Conservation (phyloP, 2,888 invertebrate genomes). For the Isoperla grammatica region DNA sequence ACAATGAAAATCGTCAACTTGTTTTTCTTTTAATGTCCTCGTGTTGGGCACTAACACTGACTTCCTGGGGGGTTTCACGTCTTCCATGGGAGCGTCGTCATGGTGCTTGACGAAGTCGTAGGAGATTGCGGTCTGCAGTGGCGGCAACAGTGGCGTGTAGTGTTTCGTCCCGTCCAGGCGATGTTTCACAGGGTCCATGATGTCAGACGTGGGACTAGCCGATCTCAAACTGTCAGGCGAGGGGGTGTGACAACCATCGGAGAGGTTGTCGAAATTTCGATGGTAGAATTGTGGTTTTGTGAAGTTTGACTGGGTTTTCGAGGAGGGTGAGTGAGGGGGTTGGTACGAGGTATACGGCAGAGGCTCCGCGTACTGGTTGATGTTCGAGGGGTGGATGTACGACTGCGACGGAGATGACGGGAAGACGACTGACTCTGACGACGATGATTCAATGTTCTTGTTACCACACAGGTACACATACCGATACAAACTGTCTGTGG, state of each 20-base stretch:
- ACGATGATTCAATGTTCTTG: slow-evolving; percentile 19
- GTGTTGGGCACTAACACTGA: slow-evolving; percentile 23
- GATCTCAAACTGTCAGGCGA: slow-evolving; percentile 51
- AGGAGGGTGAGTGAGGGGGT: slow-evolving; percentile 3
- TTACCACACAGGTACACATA: slow-evolving; percentile 28
- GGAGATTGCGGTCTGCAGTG: slow-evolving; percentile 23
- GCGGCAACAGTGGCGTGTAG: slow-evolving; percentile 33
- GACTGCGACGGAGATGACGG: slow-evolving; percentile 17
- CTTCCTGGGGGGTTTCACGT: slow-evolving; percentile 18
- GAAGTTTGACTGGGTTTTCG: slow-evolving; percentile 4
- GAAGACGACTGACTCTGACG: slow-evolving; percentile 3
- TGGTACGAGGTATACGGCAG: slow-evolving; percentile 11
- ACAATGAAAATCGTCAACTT: slow-evolving; percentile 7
- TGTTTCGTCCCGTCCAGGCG: slow-evolving; percentile 22
- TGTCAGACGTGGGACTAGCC: slow-evolving; percentile 41
- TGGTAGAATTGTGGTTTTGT: slow-evolving; percentile 6
- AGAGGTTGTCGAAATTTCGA: slow-evolving; percentile 28
- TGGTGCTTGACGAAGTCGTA: slow-evolving; percentile 19
- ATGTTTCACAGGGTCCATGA: slow-evolving; percentile 19
- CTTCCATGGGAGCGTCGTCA: slow-evolving; percentile 4
- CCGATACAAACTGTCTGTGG: slow-evolving; percentile 27
- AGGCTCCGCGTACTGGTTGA: slow-evolving; percentile 6
- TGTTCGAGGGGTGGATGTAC: slow-evolving; percentile 14
- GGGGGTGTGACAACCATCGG: slow-evolving; percentile 44
- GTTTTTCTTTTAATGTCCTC: slow-evolving; percentile 11